Evolutionary conservation across 2,888 invertebrate genomes (phyloP).

Genomic region (Harpagoxenus sublaevis): DNA sequence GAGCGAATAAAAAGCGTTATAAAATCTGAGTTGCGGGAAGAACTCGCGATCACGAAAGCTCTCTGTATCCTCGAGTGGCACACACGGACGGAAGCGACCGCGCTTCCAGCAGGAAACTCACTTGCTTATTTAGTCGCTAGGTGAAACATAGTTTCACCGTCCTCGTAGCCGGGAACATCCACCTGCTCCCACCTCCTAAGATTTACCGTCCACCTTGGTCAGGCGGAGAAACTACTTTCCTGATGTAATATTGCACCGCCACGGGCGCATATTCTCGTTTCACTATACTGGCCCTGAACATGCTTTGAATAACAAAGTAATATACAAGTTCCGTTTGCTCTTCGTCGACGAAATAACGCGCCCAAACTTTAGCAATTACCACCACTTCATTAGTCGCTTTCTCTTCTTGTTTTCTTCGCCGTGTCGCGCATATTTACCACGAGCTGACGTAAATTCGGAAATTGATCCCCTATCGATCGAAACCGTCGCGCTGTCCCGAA

Average conservation of each 20-base stretch:
- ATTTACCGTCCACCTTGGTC: constrained; percentile 70
- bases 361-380: constrained; percentile 52
- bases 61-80: constrained; percentile 35
- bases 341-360: constrained; percentile 47
- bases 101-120: constrained; percentile 56
- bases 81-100: constrained; percentile 36
- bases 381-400: constrained; percentile 45
- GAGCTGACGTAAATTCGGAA: background rate
- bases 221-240: constrained; percentile 69
- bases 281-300: background rate
- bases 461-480: constrained; percentile 24
- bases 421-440: constrained; percentile 6
- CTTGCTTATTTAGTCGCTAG: constrained; percentile 76
- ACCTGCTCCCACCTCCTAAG: constrained; percentile 72
- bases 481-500: background rate
- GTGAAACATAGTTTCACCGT: constrained; percentile 75
- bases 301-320: constrained; percentile 44
- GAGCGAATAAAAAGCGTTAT: constrained; percentile 39
- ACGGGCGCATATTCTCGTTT: constrained; percentile 52
- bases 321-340: constrained; percentile 54
- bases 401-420: background rate
- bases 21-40: constrained; percentile 55
- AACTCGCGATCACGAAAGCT: constrained; percentile 43
- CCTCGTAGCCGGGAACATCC: constrained; percentile 62
- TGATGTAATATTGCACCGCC: constrained; percentile 67